These are phyloP conservation scores for Microctonus brassicae DNA, from an alignment of 2,888 invertebrate species.

Conservation along the genomic window DNA sequence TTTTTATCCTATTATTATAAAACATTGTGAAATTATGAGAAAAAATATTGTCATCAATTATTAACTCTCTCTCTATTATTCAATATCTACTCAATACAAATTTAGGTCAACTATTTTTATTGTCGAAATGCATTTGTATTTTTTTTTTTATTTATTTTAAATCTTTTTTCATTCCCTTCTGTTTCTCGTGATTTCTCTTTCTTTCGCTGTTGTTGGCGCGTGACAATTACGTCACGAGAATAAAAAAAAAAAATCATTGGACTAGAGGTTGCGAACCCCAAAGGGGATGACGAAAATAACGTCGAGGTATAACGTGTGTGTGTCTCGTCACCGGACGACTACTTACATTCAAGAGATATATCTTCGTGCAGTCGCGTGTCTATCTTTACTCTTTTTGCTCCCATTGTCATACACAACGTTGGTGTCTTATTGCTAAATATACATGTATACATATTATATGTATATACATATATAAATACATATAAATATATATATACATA, in stretches of 20 bases:
- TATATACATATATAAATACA: no score
- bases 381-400: not conserved
- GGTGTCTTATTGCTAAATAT: not conserved
- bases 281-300: constrained; percentile 58
- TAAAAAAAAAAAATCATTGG: constrained; percentile 20
- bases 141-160: constrained; percentile 13
- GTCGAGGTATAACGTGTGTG: constrained; percentile 19
- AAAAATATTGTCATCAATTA: constrained; percentile 1
- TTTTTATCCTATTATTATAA: not conserved
- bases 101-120: constrained; percentile 15
- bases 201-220: not conserved
- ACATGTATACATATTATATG: no score
- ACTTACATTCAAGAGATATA: constrained; percentile 5
- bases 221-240: constrained; percentile 11
- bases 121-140: constrained; percentile 2
- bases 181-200: not conserved
- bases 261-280: constrained; percentile 58
- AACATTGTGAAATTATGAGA: not conserved
- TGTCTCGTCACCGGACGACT: constrained; percentile 10
- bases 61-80: not conserved
- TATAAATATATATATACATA: not conserved
- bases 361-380: not conserved
- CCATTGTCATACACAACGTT: not conserved
- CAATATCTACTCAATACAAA: not conserved
- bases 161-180: not conserved